phyloP scores from a whole-genome alignment of 2,888 invertebrate genomes.

The Heliconius hortense region DNA sequence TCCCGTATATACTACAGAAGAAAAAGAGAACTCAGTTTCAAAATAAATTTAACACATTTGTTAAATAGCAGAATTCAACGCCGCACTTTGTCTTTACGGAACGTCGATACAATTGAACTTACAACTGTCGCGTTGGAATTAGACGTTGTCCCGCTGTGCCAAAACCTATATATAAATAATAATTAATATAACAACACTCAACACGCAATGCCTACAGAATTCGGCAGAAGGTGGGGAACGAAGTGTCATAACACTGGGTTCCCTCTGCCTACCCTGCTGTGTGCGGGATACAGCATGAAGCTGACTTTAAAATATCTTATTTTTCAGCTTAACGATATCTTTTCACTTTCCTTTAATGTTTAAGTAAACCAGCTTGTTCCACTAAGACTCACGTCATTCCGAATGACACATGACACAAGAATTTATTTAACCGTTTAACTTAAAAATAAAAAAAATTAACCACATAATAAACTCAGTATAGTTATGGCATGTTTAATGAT shows the following conservation, averaged over 20 bases:
- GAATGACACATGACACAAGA: neutral
- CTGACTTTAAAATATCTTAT: too few species aligned
- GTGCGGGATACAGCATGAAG: too few species aligned
- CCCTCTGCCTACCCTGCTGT: too few species aligned
- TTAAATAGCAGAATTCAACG: too few species aligned
- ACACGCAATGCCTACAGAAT: too few species aligned
- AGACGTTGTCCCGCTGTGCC: neutral
- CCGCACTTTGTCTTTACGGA: neutral
- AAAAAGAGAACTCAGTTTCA: too few species aligned
- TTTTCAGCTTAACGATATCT: neutral
- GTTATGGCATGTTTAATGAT: constrained; percentile 15
- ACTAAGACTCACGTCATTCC: neutral
- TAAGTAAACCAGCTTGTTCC: neutral
- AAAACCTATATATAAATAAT: too few species aligned
- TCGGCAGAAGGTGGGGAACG: too few species aligned
- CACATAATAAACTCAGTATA: constrained; percentile 14
- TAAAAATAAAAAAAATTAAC: constrained; percentile 16
- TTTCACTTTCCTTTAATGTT: neutral
- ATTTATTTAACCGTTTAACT: neutral
- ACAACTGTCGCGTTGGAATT: neutral
- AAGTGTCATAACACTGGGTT: too few species aligned
- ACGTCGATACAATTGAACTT: neutral
- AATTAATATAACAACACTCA: too few species aligned
- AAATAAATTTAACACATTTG: too few species aligned
- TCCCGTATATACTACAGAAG: neutral